These are phyloP conservation scores for Coptotermes formosanus DNA, from an alignment of 1,140 invertebrate genomes.

Conservation along the genomic window DNA sequence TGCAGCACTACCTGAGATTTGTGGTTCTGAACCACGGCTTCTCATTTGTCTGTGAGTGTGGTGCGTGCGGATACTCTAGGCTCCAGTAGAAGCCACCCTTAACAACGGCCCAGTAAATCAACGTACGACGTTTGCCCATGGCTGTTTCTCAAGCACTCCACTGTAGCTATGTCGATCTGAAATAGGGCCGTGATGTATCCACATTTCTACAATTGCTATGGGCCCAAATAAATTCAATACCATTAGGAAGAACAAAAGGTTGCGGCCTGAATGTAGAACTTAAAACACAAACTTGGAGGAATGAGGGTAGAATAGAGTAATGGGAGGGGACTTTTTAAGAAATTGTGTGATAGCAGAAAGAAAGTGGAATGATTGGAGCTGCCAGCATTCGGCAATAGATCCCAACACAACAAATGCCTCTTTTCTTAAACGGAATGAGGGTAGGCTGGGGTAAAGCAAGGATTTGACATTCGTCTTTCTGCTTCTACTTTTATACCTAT, in stretches of 20 bases:
- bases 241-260: background rate
- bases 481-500: background rate
- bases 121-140: no score
- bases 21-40: no score
- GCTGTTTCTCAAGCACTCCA: no score
- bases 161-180: background rate
- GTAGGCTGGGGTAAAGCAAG: background rate
- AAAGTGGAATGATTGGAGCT: slow-evolving; percentile 4
- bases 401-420: no score
- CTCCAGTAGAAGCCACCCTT: no score
- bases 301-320: background rate
- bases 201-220: background rate
- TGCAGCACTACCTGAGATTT: no score
- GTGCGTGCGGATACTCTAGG: no score
- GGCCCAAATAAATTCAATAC: background rate
- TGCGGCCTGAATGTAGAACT: no score
- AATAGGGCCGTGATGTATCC: background rate
- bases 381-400: background rate
- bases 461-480: background rate
- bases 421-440: no score
- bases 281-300: background rate
- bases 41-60: no score
- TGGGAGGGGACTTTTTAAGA: background rate
- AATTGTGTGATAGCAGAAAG: slow-evolving; percentile 11
- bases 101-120: no score